phyloP scores from a whole-genome alignment of 1,140 invertebrate species.

The Drosophila asahinai region DNA sequence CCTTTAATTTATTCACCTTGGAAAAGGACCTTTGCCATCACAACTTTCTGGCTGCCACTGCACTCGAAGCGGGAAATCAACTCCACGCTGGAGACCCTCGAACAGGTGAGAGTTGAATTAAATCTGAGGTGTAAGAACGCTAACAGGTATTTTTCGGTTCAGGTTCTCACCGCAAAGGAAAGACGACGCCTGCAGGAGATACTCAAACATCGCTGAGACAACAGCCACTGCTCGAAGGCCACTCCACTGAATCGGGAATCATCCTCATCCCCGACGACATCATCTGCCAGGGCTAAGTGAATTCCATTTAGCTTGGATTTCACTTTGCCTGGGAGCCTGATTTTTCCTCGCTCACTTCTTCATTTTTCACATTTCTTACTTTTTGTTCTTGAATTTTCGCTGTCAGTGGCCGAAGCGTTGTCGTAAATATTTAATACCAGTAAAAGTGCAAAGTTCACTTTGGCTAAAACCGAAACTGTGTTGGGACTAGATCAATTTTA shows the following conservation, averaged over 20 bases:
- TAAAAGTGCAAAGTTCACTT: conserved; percentile 79
- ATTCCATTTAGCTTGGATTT: conserved; percentile 65
- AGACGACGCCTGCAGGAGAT: conserved; percentile 82
- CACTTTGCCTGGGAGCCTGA: conserved; percentile 55
- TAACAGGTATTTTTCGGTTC: conserved; percentile 17
- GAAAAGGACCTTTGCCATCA: conserved; percentile 74
- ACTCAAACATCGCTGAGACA: conserved; percentile 67
- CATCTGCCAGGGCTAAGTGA: conserved; percentile 56
- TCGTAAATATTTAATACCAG: conserved; percentile 75
- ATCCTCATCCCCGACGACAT: conserved; percentile 22
- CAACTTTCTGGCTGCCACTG: conserved; percentile 78
- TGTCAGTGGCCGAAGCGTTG: conserved; percentile 48
- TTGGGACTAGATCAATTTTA: conserved; percentile 39
- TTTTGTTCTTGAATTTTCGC: conserved; percentile 36
- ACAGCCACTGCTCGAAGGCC: conserved; percentile 5
- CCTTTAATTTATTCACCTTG: not conserved
- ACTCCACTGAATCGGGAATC: conserved; percentile 13
- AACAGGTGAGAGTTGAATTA: conserved; percentile 48
- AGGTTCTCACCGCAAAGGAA: conserved; percentile 75
- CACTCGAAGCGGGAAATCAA: conserved; percentile 83
- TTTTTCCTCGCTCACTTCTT: conserved; percentile 34
- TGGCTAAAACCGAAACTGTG: conserved; percentile 60
- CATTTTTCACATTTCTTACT: conserved; percentile 21
- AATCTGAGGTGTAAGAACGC: conserved; percentile 3
- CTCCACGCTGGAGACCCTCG: conserved; percentile 78